Base-by-base conservation (phyloP, 2,797 vertebrate species). In the Ispidina lecontei region DNA sequence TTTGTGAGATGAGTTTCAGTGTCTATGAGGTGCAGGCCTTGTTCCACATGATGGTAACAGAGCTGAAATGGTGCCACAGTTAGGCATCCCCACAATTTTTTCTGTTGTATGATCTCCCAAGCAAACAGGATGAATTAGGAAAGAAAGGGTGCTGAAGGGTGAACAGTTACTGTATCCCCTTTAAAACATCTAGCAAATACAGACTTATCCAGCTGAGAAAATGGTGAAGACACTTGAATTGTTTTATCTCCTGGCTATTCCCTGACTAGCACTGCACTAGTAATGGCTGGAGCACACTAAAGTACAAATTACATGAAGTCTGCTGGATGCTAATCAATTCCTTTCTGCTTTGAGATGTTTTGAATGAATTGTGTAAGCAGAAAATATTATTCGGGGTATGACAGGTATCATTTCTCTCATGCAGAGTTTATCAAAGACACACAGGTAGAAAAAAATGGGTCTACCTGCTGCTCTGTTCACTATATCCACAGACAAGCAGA, bases 131-230 rank as follows among this genome's bases (percentile, higher is more conserved):
- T 9, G 26, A 75, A 69, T 22, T 14, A 69, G 6, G 7, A 55
- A 41, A 83, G 17, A 71, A 85, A 58, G 6, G 23, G 9, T 3
- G 2, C 8, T 54, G 29, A 72, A 72, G 22, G 19, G 10, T 49
- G 18, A 62, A 44, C 5, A 9, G 3, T 5, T 2, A 0, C 17
- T 58, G 2, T 31, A 62, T 18, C 7, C 3, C 3, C 22, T 77
- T 71, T 74, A 13, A 20, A 72, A 9, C 10, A 59, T 14, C 17
- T 21, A 72, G 11, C 13, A 75, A 80, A 78, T 44, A 28, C 6
- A 63, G 44, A 17, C 4, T 75, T 78, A 28, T 9, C 25, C 8
- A 49, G 22, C 3, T 23, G 41, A 41, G 23, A 60, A 76, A 31
- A 89, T 3, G 18, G 7, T 69, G n/a, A 83, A 83, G 33, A 35